These are phyloP conservation scores for Lysiphlebus fabarum DNA, from an alignment of 1,140 invertebrate genomes.

Conservation along the genomic window DNA sequence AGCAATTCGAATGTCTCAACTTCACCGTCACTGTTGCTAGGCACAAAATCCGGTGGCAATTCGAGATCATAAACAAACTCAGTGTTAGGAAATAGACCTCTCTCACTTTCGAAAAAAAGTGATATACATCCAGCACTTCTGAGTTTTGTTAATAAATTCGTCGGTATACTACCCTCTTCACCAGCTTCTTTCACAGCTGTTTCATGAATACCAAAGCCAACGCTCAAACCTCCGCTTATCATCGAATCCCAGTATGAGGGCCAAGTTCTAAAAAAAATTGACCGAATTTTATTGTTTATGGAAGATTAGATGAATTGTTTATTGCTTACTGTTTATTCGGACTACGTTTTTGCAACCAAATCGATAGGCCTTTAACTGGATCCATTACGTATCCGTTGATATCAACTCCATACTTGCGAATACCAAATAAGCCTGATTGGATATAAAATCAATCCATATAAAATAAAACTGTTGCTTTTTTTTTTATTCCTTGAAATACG, in stretches of 20 bases:
- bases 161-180: slow-evolving; percentile 87
- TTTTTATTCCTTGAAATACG: not conserved
- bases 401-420: slow-evolving; percentile 89
- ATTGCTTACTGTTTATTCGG: slow-evolving; percentile 69
- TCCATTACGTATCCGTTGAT: slow-evolving; percentile 90
- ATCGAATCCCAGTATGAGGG: slow-evolving; percentile 94
- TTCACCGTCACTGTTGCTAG: slow-evolving; percentile 88
- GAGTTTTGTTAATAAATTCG: slow-evolving; percentile 69
- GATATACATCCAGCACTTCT: slow-evolving; percentile 80
- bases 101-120: slow-evolving; percentile 88
- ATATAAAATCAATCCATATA: not conserved
- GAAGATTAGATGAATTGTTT: too few relatives aligned
- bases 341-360: slow-evolving; percentile 90
- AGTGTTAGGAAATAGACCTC: slow-evolving; percentile 89
- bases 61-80: slow-evolving; percentile 95
- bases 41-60: slow-evolving; percentile 82
- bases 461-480: slow-evolving; percentile 4
- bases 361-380: slow-evolving; percentile 77
- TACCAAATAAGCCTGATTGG: slow-evolving; percentile 75
- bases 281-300: too few relatives aligned
- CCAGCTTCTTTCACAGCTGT: slow-evolving; percentile 89
- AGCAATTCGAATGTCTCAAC: slow-evolving; percentile 85
- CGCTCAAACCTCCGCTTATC: slow-evolving; percentile 88
- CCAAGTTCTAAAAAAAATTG: slow-evolving; percentile 63
- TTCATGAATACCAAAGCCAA: slow-evolving; percentile 80